These are phyloP conservation scores for Dipus sagitta DNA, from an alignment of 2,797 vertebrate species.

Conservation along the genomic window DNA sequence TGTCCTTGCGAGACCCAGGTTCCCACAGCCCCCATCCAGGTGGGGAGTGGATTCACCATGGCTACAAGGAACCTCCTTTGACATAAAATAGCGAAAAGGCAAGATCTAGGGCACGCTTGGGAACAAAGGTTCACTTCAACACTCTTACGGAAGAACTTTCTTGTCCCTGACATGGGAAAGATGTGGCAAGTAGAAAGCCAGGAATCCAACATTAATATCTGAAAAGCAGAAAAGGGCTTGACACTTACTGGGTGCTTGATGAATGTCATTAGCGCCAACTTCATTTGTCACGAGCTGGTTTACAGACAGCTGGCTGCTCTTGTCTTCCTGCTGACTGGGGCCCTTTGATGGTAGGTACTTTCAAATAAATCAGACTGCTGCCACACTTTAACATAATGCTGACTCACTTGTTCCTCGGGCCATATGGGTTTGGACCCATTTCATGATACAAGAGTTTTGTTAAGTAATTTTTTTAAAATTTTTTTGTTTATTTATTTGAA, in stretches of 20 bases:
- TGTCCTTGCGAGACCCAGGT: not conserved
- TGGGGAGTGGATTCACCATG: not conserved
- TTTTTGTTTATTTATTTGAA: no score
- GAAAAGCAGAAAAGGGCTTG: not conserved
- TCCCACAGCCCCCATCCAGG: not conserved
- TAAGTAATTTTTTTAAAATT: no score
- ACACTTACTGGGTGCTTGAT: not conserved
- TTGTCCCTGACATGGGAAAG: not conserved
- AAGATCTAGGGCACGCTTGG: not conserved
- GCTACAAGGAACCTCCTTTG: not conserved
- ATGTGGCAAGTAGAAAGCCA: not conserved
- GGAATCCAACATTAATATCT: not conserved
- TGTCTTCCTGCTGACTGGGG: not conserved
- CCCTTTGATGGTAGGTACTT: not conserved
- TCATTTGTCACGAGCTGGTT: not conserved
- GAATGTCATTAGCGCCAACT: not conserved
- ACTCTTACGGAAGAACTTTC: not conserved
- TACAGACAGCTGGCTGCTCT: not conserved
- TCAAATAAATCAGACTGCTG: constrained; percentile 1
- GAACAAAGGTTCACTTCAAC: not conserved
- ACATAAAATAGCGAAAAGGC: not conserved
- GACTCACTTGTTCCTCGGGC: not conserved
- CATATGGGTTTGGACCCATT: not conserved
- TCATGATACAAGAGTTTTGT: not conserved
- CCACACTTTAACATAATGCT: not conserved